Evolutionary conservation across 2,888 invertebrate species (phyloP), one percentile per base, ranked within the genome.

Genomic region (Ferrisia virgata): DNA sequence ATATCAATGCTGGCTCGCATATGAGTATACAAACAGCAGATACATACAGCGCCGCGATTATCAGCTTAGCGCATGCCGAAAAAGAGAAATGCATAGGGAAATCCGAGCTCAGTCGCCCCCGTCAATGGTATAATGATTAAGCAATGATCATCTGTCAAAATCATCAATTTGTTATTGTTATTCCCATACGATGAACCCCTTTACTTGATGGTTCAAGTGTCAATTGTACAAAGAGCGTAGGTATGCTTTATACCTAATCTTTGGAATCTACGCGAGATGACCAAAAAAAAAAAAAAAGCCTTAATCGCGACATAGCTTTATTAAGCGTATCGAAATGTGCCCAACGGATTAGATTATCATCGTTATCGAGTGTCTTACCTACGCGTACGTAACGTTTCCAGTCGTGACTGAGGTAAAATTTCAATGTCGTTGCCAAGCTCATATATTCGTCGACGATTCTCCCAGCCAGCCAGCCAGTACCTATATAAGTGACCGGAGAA

Each of bases 91-190:
- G n/a, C n/a, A n/a, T n/a, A n/a, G n/a, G n/a, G n/a, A 40, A 40
- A 47, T 6, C 58, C 25, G 11, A 58, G 25, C n/a, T 4, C 3
- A 53, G 22, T 6, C 58, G 58, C 58, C 58, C 25, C 9, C 22
- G 58, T 5, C 5, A 28, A 64, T 28, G n/a, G 11, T 28, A 11
- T n/a, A n/a, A n/a, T 64, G 64, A 64, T 64, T 64, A 64, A 64
- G 64, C 64, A 64, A 28, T 64, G 64, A 64, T 64, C 64, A 64
- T 64, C 64, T 64, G 64, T 64, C 64, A 64, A 64, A 64, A 64
- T 64, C 64, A 28, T 64, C 64, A 15, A 64, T 28, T n/a, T 28
- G 28, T 28, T 64, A 15, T 18, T 22, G 22, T 9, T 58, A 1
- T 53, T 11, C 25, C 39, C 6, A 39, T 39, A 39, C 39, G n/a